phyloP scores from a whole-genome alignment of 2,888 invertebrate species.

The Yponomeuta plumbellus region DNA sequence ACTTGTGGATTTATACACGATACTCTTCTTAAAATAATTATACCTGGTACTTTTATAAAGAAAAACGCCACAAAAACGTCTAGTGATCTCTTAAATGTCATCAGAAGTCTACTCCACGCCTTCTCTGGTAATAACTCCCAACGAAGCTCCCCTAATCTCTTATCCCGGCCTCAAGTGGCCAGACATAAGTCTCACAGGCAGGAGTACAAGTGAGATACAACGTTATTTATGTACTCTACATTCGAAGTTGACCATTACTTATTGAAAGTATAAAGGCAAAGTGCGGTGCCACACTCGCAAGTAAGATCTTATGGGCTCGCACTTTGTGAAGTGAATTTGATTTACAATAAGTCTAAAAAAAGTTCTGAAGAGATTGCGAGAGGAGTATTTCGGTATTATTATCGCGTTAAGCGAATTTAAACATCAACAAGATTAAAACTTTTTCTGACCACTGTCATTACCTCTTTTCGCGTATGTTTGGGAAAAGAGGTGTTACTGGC shows the following conservation, averaged over 20 bases:
- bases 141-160: constrained; percentile 35
- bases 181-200: constrained; percentile 6
- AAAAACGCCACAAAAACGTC: no score
- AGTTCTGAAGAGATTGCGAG: background rate
- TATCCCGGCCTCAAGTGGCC: constrained; percentile 17
- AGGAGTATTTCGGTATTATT: no score
- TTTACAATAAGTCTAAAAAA: background rate
- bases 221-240: constrained; percentile 12
- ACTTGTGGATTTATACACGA: no score
- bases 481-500: no score
- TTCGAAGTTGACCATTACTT: background rate
- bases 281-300: background rate
- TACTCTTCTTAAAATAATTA: no score
- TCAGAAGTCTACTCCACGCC: constrained; percentile 16
- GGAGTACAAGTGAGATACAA: constrained; percentile 1
- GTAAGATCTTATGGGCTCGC: background rate
- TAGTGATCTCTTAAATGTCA: no score
- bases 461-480: no score
- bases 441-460: no score
- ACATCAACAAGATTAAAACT: no score
- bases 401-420: no score
- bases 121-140: constrained; percentile 26
- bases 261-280: background rate
- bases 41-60: no score
- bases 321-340: background rate